These are phyloP conservation scores for Heliconius nattereri DNA, from an alignment of 1,140 invertebrate genomes.

Conservation along the genomic window DNA sequence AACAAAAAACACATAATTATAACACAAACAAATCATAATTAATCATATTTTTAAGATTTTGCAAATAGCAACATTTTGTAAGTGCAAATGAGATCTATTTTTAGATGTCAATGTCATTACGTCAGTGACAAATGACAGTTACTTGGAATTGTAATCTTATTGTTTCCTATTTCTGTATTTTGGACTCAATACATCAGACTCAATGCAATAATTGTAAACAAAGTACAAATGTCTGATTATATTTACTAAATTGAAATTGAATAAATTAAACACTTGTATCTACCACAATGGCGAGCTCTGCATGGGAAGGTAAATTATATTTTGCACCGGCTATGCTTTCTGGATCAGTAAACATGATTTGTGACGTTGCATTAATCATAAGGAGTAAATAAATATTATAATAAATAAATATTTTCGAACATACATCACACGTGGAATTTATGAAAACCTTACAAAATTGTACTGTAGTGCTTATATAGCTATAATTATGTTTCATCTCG, in stretches of 20 bases:
- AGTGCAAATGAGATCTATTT: neutral
- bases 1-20: too few species aligned
- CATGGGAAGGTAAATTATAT: conserved; percentile 71
- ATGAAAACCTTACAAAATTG: neutral
- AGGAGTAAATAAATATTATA: neutral
- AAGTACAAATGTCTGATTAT: neutral
- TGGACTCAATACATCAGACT: neutral
- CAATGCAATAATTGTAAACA: neutral
- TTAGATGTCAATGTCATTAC: neutral
- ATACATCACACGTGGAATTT: neutral
- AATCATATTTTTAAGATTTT: neutral
- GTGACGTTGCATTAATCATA: conserved; percentile 47
- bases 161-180: neutral
- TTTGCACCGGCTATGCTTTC: conserved; percentile 31
- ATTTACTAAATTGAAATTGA: neutral
- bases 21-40: too few species aligned
- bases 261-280: neutral
- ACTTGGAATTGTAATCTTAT: neutral
- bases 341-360: conserved; percentile 27
- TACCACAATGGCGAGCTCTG: conserved; percentile 50
- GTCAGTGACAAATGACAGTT: neutral
- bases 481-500: neutral
- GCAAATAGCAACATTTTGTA: neutral
- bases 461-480: neutral
- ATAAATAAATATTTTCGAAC: neutral